A percentile compares a stretch with the other conserved stretches of the same genome.
These are phyloP conservation scores for Nowickia ferox DNA, from an alignment of 2,888 invertebrate species.

Conservation along the genomic window DNA sequence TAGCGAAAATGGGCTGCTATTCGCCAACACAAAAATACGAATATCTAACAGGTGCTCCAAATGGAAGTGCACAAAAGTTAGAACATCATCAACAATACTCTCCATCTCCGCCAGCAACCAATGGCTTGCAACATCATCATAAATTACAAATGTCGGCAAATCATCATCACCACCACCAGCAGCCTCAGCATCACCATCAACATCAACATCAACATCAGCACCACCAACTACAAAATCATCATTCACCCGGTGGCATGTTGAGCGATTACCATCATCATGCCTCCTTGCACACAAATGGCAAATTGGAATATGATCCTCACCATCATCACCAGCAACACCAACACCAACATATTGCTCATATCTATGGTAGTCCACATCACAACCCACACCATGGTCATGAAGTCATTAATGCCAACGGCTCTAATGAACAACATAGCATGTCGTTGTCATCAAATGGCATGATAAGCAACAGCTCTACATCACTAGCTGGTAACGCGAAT, in stretches of 20 bases:
- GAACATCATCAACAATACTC: slow-evolving; percentile 79
- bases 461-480: slow-evolving; percentile 64
- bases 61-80: slow-evolving; percentile 74
- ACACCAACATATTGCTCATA: slow-evolving; percentile 79
- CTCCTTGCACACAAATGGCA: slow-evolving; percentile 75
- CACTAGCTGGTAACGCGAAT: slow-evolving; percentile 68
- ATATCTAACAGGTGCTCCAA: slow-evolving; percentile 76
- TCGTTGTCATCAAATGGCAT: slow-evolving; percentile 69
- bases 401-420: slow-evolving; percentile 69
- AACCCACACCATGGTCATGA: slow-evolving; percentile 73
- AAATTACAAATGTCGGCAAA: slow-evolving; percentile 54
- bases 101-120: slow-evolving; percentile 76
- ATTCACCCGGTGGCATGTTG: slow-evolving; percentile 76
- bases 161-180: slow-evolving; percentile 67
- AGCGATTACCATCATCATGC: slow-evolving; percentile 77
- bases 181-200: slow-evolving; percentile 61
- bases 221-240: slow-evolving; percentile 77
- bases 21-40: slow-evolving; percentile 83
- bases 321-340: slow-evolving; percentile 76
- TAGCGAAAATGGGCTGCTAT: slow-evolving; percentile 82
- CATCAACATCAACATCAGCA: slow-evolving; percentile 68
- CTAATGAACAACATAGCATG: slow-evolving; percentile 68
- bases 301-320: slow-evolving; percentile 78
- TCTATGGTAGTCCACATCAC: slow-evolving; percentile 80
- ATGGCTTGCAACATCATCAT: slow-evolving; percentile 74